These are phyloP conservation scores for Genyomyrus donnyi DNA, from an alignment of 2,113 vertebrate species.

Conservation along the genomic window DNA sequence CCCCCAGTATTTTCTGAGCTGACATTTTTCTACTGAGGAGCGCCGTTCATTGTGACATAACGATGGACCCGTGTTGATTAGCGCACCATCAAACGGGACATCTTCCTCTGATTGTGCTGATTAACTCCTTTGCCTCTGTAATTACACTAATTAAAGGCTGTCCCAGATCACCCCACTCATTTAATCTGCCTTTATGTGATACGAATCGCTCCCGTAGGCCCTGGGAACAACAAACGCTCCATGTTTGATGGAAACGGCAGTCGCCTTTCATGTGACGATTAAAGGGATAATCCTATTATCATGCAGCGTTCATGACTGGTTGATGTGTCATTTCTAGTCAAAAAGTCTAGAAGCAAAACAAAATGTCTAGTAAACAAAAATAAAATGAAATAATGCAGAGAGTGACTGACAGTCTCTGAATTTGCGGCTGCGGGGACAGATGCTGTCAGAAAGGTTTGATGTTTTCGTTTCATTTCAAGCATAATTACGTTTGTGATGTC, in stretches of 20 bases:
- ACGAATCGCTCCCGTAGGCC: not conserved
- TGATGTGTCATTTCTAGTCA: too few species aligned
- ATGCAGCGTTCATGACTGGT: not conserved
- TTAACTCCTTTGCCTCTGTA: slow-evolving; percentile 12
- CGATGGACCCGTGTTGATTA: not conserved
- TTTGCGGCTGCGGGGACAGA: not conserved
- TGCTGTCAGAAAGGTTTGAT: not conserved
- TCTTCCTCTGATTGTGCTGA: not conserved
- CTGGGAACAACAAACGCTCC: not conserved
- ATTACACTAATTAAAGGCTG: slow-evolving; percentile 10
- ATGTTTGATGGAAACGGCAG: not conserved
- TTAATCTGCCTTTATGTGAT: not conserved
- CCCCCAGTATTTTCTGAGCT: not conserved
- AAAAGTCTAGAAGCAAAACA: not conserved
- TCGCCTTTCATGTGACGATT: not conserved
- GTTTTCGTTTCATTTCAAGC: not conserved
- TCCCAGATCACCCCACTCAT: not conserved
- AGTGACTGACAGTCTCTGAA: not conserved
- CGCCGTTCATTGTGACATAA: not conserved
- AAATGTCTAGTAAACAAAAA: not conserved
- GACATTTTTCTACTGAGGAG: not conserved
- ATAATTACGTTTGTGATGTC: not conserved
- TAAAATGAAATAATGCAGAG: not conserved
- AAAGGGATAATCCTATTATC: not conserved
- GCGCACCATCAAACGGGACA: not conserved